Evolutionary conservation across 2,797 vertebrate species (phyloP).

Genomic region (Gorsachius magnificus): DNA sequence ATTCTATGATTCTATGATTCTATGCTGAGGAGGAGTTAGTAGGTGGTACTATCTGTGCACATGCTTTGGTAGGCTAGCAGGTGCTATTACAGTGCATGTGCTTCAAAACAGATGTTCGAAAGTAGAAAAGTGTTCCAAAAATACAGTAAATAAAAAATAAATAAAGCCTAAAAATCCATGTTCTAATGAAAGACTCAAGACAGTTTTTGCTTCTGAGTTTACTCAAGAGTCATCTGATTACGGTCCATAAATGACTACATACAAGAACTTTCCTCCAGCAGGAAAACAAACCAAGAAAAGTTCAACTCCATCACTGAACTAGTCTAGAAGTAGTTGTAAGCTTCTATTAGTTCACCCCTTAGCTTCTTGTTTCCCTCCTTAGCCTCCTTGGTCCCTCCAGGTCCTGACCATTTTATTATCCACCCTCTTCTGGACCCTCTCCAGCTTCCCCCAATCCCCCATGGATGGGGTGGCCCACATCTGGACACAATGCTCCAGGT

Average conservation of each 20-base stretch:
- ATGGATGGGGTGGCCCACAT: not conserved
- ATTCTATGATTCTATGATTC: too few relatives aligned
- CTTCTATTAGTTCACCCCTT: not conserved
- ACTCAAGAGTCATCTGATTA: not conserved
- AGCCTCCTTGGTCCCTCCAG: not conserved
- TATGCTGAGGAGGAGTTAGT: not conserved
- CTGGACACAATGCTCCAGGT: not conserved
- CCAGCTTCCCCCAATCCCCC: not conserved
- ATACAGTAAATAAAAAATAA: not conserved
- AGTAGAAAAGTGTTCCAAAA: not conserved
- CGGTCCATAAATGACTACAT: not conserved
- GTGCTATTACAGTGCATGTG: not conserved
- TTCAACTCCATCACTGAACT: not conserved
- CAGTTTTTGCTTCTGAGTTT: not conserved
- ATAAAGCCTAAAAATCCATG: not conserved
- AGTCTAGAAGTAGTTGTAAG: not conserved
- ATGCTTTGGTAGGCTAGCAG: not conserved
- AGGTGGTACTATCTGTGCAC: not conserved
- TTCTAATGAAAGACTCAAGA: accelerated
- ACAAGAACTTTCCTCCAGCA: not conserved
- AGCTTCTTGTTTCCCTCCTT: not conserved
- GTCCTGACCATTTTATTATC: not conserved
- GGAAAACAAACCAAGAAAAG: not conserved
- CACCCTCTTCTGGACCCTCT: not conserved
- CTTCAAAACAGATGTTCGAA: not conserved